Base-by-base conservation (phyloP, 2,113 vertebrate genomes). In the Macaca fascicularis region DNA sequence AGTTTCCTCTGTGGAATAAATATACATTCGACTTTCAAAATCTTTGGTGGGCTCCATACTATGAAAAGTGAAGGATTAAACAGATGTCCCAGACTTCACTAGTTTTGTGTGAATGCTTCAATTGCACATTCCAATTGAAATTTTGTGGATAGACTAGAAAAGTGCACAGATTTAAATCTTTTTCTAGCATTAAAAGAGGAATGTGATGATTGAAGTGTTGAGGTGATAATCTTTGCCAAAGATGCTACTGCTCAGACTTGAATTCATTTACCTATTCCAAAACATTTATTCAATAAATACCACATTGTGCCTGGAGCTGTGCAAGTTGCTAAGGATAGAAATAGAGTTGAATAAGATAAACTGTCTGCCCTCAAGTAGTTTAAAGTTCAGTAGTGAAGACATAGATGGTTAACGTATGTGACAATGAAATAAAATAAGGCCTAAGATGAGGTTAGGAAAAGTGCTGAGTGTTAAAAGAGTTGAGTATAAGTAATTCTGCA, bases 21-120 rank as follows among this genome's bases (percentile, higher is more conserved):
- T 98, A 98, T 97, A 98, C 98, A 98, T 98, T 98, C 98, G 98
- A 98, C 98, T 99, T 99, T 99, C 97, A 98, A 97, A 98, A 98
- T 98, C 98, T 98, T 98, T 96, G 86, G 98, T 98, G 95, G 96
- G 97, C 95, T 97, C 94, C 79, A 70, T 45, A 88, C 69, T 95
- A 74, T 3, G 1, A 92, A 76, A 97, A 94, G 27, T 55, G 19
- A 93, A 95, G 92, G 74, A 91, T 95, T 95, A 97, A 97, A 96
- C 90, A 98, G 88, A 98, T 78, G 95, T 93, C 88, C 50, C 55
- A 86, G 50, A 89, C 94, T 97, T 95, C 74, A 96, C 94, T 67
- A 22, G 57, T 72, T 96, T 72, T 91, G 40, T 87, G 50, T 38
- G 59, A 90, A 30, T 20, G 79, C 70, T 93, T 92, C 75, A 25